Conservation (phyloP, 1,140 invertebrate species). For the Leptinotarsa defecta region DNA sequence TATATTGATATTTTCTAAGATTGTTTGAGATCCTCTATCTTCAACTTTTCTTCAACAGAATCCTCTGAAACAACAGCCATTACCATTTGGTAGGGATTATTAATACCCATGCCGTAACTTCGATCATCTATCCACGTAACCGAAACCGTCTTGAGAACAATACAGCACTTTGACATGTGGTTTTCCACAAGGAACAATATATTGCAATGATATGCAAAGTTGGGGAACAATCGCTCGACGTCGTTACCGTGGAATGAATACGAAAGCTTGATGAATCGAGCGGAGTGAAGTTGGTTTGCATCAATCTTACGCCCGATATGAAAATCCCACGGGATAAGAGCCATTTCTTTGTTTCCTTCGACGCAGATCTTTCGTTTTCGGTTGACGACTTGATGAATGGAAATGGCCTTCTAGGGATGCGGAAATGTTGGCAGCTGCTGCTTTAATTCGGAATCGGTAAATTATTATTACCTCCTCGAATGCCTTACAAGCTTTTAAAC, state of each 20-base stretch:
- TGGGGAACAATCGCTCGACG: background rate
- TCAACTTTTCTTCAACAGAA: too few species aligned
- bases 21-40: too few species aligned
- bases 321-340: background rate
- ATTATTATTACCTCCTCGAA: too few species aligned
- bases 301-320: conserved; percentile 8
- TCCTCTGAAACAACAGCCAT: too few species aligned
- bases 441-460: too few species aligned
- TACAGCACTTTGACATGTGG: background rate
- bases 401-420: background rate
- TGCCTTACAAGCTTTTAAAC: too few species aligned
- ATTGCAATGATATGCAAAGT: conserved; percentile 6
- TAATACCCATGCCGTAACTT: too few species aligned
- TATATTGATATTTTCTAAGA: too few species aligned
- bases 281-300: background rate
- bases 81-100: too few species aligned
- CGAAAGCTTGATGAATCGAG: conserved; percentile 7
- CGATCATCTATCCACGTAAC: background rate
- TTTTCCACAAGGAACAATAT: conserved; percentile 2
- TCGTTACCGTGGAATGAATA: background rate
- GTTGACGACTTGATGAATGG: background rate
- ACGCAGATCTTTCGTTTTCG: background rate
- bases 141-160: background rate
- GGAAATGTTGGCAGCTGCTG: background rate
- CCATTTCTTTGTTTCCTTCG: conserved; percentile 2